Evolutionary conservation across 2,113 vertebrate genomes (phyloP).

Genomic region (Varanus salvator): DNA sequence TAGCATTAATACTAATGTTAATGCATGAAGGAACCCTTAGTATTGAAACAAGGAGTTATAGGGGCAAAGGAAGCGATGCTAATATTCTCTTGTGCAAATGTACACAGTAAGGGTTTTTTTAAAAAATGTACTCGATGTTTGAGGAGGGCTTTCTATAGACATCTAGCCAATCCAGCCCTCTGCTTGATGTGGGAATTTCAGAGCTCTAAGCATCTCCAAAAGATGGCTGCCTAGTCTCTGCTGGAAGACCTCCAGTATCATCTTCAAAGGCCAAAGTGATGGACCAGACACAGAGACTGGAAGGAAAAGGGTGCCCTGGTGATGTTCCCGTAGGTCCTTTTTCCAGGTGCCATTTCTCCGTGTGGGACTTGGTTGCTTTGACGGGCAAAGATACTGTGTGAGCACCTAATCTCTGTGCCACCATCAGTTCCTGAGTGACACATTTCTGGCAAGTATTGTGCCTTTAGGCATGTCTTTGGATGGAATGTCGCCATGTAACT

Average conservation of each 20-base stretch:
- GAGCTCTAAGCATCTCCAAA: background rate
- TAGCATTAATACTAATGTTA: background rate
- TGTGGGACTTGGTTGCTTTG: slow-evolving; percentile 14
- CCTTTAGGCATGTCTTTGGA: slow-evolving; percentile 33
- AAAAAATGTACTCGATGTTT: background rate
- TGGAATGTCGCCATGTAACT: slow-evolving; percentile 62
- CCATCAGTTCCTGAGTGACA: slow-evolving; percentile 50
- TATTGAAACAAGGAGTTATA: background rate
- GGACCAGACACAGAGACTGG: background rate
- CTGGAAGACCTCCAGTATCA: background rate
- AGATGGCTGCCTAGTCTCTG: too few species aligned
- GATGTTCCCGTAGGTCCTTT: background rate
- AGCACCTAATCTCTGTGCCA: slow-evolving; percentile 20
- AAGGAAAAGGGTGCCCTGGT: background rate
- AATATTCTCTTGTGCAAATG: background rate
- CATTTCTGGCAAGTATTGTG: slow-evolving; percentile 54
- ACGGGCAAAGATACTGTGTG: slow-evolving; percentile 7
- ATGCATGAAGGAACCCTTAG: background rate
- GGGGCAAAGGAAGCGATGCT: background rate
- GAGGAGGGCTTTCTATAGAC: background rate
- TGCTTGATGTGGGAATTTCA: background rate
- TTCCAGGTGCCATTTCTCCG: background rate
- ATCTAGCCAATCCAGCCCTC: background rate
- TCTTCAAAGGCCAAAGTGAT: too few species aligned
- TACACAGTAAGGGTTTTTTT: too few species aligned